Base-by-base conservation (phyloP, 2,113 vertebrate species). In the Pipra filicauda region DNA sequence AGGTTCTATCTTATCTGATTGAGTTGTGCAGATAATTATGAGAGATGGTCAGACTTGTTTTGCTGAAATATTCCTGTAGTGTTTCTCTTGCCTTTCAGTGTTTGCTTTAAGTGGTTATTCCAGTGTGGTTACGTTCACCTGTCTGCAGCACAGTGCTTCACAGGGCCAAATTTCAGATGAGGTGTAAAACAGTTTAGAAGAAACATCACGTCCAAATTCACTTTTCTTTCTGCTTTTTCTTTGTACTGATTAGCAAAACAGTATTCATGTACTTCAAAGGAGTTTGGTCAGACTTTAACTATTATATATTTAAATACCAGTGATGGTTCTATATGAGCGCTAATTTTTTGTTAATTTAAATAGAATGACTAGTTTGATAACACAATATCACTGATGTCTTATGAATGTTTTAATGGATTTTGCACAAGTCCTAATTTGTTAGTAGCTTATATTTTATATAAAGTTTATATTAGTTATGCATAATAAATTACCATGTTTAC, bases 61-160 rank as follows among this genome's bases (percentile, higher is more conserved):
- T 89, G 43, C 74, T 92, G 62, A 75, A 74, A 39, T 57, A 74
- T 11, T 57, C 33, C 23, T 2, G 4, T 75, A 52, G 24, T 61
- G 26, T 85, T 92, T 87, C 48, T 81, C 54, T 72, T 75, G 37
- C 33, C 62, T 85, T 89, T 37, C 20, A 14, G 6, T 44, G 49
- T 75, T 72, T 89, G 7, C 39, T 67, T 83, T 59, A 75, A 81
- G 65, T 87, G 28, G 44, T 89, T 87, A 21, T 92, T 91, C 49
- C 37, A 31, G 35, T 77, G 37, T 31, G 37, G 33, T 67, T 64
- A 9, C 5, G 7, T 80, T 93, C 51, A 92, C 55, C 59, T 80
- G 39, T 84, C 39, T 78, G 39, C 37, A 62, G 31, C 43, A 8
- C 3, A 59, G 37, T 52, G 13, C 48, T 78, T 61, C 66, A 70